Base-by-base conservation (phyloP, 2,113 vertebrate species). In the Prietella phreatophila region DNA sequence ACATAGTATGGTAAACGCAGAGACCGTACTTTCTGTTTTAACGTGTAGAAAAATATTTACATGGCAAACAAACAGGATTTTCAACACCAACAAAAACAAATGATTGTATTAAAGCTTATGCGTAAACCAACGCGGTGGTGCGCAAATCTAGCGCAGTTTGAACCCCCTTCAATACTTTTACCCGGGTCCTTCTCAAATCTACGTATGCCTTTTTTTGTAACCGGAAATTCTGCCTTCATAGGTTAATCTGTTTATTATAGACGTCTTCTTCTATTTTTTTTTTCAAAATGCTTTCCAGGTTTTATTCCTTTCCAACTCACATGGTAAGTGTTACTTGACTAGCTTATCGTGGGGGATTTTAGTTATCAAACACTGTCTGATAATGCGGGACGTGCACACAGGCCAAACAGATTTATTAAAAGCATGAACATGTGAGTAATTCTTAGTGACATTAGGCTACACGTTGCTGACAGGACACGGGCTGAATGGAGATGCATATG, bases 241-340 rank as follows among this genome's bases (percentile, higher is more conserved):
- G 25, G 14, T 27, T 3, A 13, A 22, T 27, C 33, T 61, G 80
- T 25, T 80, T 79, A 47, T 19, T 53, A 39, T 17, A 42, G 7
- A 14, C 11, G 82, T 56, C 10, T 15, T 65, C 10, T 65, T 25
- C 53, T 61, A 58, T 30, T 1, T 17, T 76, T 36, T 63, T 42
- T 39, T 85, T 42, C 20, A 65, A 84, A 30, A 96, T 95, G 95
- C 42, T 95, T 85, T 91, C 95, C 1, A 88, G 94, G 65, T 96
- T 96, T 83, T 95, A 95, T 39, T 91, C 93, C 7, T 93, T 96
- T 71, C 95, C 95, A 3, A 94, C 95, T 2, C 95, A 96, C 58
- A 96, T 96, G 95, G 95, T 96, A 92, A 93, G 94, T 11, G 10
- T 78, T 42, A 42, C 39, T 42, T 42, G 0, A 42, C 39, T 42